phyloP scores from a whole-genome alignment of 2,888 invertebrate genomes.

The Aricia artaxerxes region DNA sequence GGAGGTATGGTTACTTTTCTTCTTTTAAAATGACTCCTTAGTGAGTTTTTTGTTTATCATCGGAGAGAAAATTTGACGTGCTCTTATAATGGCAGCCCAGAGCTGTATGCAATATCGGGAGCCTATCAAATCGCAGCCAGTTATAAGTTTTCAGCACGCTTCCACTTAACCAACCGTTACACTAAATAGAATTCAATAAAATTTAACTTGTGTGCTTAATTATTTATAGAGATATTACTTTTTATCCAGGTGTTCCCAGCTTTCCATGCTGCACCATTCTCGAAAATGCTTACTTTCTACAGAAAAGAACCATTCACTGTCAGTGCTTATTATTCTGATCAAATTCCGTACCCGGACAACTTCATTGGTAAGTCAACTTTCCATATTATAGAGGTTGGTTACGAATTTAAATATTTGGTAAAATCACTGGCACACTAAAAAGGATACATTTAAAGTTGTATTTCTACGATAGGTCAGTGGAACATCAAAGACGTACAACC shows the following conservation, averaged over 20 bases:
- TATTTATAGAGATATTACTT: background rate
- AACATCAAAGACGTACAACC: slow-evolving; percentile 91
- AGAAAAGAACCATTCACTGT: slow-evolving; percentile 93
- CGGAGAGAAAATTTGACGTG: too few relatives aligned
- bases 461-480: slow-evolving; percentile 82
- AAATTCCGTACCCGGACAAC: slow-evolving; percentile 87
- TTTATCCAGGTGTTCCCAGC: slow-evolving; percentile 86
- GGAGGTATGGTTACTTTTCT: slow-evolving; percentile 79
- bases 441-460: background rate
- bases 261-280: slow-evolving; percentile 95
- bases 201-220: too few relatives aligned
- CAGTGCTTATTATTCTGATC: slow-evolving; percentile 89
- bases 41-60: too few relatives aligned
- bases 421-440: background rate
- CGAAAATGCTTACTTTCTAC: slow-evolving; percentile 96
- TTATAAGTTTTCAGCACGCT: too few relatives aligned
- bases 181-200: too few relatives aligned
- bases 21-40: too few relatives aligned
- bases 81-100: too few relatives aligned
- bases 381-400: slow-evolving; percentile 1
- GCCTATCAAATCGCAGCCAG: too few relatives aligned
- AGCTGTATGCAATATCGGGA: too few relatives aligned
- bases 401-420: background rate
- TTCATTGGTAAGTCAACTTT: slow-evolving; percentile 84
- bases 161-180: too few relatives aligned